Conservation (phyloP, 2,888 invertebrate species). For the Orthosia incerta region DNA sequence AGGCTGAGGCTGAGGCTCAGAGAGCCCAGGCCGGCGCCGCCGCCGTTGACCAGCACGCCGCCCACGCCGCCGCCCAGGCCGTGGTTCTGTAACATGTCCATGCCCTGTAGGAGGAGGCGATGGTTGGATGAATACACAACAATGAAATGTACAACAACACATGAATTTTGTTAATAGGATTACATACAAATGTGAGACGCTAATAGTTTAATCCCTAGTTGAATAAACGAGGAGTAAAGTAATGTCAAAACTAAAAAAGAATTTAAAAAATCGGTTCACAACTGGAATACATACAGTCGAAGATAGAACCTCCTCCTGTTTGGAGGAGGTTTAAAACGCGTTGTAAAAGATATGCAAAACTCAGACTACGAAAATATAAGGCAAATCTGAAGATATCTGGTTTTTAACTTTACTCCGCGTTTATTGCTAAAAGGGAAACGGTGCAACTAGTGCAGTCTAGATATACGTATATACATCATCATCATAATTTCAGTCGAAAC, state of each 20-base stretch:
- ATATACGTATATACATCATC: no score
- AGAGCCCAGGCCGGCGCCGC: conserved; percentile 88
- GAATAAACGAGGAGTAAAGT: background rate
- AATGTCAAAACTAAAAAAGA: background rate
- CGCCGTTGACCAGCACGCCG: conserved; percentile 93
- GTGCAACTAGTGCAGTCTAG: no score
- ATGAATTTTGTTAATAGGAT: background rate
- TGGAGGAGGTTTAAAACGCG: no score
- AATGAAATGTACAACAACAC: background rate
- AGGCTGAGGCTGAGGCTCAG: conserved; percentile 93
- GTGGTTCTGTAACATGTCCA: conserved; percentile 76
- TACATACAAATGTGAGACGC: background rate
- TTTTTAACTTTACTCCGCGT: background rate
- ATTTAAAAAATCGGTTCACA: no score
- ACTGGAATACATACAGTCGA: no score
- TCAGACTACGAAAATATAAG: background rate
- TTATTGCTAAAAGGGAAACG: background rate
- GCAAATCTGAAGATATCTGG: background rate
- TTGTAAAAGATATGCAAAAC: no score
- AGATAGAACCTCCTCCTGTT: no score
- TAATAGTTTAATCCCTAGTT: no score
- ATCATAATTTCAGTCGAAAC: no score
- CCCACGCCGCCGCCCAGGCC: conserved; percentile 87
- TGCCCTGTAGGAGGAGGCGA: conserved; percentile 47
- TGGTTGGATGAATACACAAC: conserved; percentile 7